These are phyloP conservation scores for Chrysochloris asiatica DNA, from an alignment of 2,113 vertebrate genomes.

Conservation along the genomic window DNA sequence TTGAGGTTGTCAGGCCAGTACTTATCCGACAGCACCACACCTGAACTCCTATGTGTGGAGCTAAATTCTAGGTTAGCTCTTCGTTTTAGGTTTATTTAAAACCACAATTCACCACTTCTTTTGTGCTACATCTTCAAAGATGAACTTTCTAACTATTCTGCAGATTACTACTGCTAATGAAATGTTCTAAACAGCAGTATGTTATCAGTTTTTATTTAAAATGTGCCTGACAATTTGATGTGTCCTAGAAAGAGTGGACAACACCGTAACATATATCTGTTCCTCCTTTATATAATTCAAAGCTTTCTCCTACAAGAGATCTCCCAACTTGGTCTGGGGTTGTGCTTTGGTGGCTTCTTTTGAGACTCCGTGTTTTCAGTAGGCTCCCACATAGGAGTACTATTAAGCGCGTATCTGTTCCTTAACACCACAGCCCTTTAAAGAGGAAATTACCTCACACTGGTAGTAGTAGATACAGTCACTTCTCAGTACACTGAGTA, in stretches of 20 bases:
- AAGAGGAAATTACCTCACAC: conserved; percentile 70
- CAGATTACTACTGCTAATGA: neutral
- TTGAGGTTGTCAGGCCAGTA: too few relatives aligned
- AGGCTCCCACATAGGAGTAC: neutral
- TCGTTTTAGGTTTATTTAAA: neutral
- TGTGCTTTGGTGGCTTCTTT: neutral
- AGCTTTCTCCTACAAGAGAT: neutral
- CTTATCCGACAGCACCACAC: too few relatives aligned
- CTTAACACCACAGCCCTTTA: conserved; percentile 73
- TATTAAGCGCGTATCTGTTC: conserved; percentile 49
- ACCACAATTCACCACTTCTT: neutral
- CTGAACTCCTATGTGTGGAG: too few relatives aligned
- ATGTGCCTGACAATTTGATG: neutral
- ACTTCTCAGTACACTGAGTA: conserved; percentile 77
- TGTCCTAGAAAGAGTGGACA: neutral
- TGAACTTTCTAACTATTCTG: neutral
- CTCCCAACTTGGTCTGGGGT: neutral
- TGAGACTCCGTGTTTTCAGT: neutral
- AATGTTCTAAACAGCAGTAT: neutral
- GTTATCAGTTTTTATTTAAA: neutral
- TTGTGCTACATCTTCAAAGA: neutral
- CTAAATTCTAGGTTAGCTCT: neutral
- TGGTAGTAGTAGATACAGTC: conserved; percentile 71
- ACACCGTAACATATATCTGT: neutral
- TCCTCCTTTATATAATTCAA: neutral